These are phyloP conservation scores for Excalfactoria chinensis DNA, from an alignment of 2,113 vertebrate genomes.

Conservation along the genomic window DNA sequence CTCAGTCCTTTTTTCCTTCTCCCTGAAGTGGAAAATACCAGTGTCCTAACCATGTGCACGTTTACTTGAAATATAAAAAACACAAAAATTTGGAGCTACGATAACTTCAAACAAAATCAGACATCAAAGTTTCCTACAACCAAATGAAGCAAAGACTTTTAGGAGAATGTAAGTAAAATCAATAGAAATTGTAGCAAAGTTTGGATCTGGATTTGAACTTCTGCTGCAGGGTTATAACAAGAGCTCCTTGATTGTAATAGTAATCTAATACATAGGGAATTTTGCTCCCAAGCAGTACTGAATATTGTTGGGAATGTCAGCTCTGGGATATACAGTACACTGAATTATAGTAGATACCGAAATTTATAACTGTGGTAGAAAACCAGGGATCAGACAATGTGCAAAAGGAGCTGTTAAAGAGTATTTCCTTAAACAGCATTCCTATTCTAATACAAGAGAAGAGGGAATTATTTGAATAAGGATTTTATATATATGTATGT, in stretches of 20 bases:
- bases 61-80: neutral
- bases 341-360: neutral
- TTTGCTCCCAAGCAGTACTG: neutral
- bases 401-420: slow-evolving; percentile 11
- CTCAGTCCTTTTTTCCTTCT: neutral
- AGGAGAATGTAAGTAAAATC: neutral
- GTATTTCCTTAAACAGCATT: neutral
- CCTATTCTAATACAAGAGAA: neutral
- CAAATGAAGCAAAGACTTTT: neutral
- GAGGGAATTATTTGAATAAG: neutral
- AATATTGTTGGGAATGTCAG: slow-evolving; percentile 6
- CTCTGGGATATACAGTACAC: neutral
- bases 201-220: neutral
- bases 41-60: neutral
- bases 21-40: neutral
- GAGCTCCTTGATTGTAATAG: neutral
- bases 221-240: neutral
- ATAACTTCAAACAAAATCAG: neutral
- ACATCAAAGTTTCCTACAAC: neutral
- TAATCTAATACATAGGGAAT: neutral
- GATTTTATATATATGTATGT: neutral
- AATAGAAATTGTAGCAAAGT: neutral
- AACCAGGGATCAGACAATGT: slow-evolving; percentile 15
- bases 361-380: neutral
- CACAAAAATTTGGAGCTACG: neutral